Evolutionary conservation across 2,113 vertebrate species (phyloP).

Genomic region (Cavia aperea): DNA sequence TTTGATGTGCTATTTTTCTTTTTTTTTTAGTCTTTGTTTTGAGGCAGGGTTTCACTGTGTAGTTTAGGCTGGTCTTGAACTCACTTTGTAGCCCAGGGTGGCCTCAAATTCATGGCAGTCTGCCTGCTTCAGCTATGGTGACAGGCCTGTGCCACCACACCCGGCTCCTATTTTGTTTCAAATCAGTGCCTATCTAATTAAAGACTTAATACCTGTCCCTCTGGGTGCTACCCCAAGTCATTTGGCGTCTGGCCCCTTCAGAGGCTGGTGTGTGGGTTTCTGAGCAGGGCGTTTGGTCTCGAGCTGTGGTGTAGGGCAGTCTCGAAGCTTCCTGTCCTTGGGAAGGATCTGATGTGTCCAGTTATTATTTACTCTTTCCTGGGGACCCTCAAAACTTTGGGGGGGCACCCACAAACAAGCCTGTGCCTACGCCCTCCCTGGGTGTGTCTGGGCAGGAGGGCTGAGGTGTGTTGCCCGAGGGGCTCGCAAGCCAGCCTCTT

Average conservation of each 20-base stretch:
- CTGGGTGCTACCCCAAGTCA: background rate
- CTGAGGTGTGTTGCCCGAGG: background rate
- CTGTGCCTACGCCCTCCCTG: background rate
- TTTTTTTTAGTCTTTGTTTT: background rate
- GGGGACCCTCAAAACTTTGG: background rate
- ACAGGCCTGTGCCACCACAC: no score
- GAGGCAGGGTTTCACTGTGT: background rate
- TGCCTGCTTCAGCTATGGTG: no score
- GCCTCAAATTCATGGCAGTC: no score
- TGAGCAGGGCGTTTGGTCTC: background rate
- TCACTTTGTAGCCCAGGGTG: no score
- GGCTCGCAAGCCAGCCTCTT: background rate
- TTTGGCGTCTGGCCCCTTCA: background rate
- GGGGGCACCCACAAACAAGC: background rate
- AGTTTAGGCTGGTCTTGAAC: background rate
- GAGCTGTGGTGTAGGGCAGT: background rate
- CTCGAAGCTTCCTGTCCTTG: background rate
- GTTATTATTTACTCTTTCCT: background rate
- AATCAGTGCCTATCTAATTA: background rate
- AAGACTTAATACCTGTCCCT: background rate
- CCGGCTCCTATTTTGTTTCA: background rate
- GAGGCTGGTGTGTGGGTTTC: background rate
- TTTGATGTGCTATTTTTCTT: background rate
- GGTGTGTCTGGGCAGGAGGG: background rate
- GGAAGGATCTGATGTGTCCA: background rate